Base-by-base conservation (phyloP, 2,113 vertebrate species). In the Galemys pyrenaicus region DNA sequence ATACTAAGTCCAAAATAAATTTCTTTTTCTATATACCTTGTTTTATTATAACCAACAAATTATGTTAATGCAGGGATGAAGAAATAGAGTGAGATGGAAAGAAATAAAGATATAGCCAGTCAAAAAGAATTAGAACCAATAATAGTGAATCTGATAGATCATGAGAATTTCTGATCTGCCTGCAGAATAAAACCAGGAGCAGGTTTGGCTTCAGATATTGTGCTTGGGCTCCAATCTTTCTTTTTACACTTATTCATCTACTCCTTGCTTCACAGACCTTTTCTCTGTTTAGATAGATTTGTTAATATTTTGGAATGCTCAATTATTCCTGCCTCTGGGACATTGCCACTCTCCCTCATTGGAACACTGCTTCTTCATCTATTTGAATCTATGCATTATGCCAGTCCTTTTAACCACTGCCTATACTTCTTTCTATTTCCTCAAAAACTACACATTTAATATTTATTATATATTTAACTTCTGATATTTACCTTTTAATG, bases 381-480 rank as follows among this genome's bases (percentile, higher is more conserved):
- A 28, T 32, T 87, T 87, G 87, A 87, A 91, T 56, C 39, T 46
- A 44, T 62, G 58, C 44, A 28, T 80, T 24, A 58, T 62, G 30
- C 35, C 75, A 80, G 5, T 39, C 28, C 24, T 83, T 32, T 51
- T 80, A 85, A 80, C 58, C 8, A 54, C 37, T 75, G 35, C n/a
- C 73, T 89, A 8, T 9, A 37, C 35, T 74, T 80, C 62, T 30
- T 74, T 80, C 62, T 30, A 11, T 28, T 68, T 80, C 51, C 44
- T 49, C 77, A 87, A 51, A 84, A 87, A 44, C 44, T 37, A 83
- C 28, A 87, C 49, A 92, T 91, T 82, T 83, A 82, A 73, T 86
- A 80, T 93, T 92, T 75, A 84, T 89, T 62, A 79, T 22, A 17
- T 80, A 83, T 58, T 94, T 60, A 87, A 75, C 68, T 96, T 86